Conservation (phyloP, 2,797 vertebrate genomes). For the Huso huso region DNA sequence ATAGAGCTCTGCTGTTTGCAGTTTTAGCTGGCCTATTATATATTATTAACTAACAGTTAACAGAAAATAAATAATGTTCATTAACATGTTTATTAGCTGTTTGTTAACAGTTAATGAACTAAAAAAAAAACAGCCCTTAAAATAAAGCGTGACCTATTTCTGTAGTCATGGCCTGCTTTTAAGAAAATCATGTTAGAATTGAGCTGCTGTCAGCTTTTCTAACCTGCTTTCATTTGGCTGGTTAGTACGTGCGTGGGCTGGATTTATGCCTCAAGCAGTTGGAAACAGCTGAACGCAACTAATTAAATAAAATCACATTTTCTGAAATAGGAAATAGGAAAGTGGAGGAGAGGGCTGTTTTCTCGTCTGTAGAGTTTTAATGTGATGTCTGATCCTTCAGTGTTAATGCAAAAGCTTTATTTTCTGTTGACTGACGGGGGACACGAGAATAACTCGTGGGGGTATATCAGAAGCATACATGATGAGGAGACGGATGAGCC, state of each 20-base stretch:
- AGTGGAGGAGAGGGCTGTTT: not conserved
- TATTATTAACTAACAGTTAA: too few relatives aligned
- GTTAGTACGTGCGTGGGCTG: not conserved
- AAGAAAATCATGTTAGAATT: not conserved
- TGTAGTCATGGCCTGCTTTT: not conserved
- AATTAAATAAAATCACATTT: constrained; percentile 13
- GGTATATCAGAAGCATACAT: not conserved
- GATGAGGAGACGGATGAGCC: not conserved
- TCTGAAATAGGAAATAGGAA: constrained; percentile 9
- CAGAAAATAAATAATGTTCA: too few relatives aligned
- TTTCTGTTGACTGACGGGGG: not conserved
- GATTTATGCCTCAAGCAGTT: not conserved
- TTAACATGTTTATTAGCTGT: too few relatives aligned
- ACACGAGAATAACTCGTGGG: not conserved
- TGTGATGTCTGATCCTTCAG: not conserved
- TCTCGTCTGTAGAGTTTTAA: not conserved
- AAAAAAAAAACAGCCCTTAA: too few relatives aligned
- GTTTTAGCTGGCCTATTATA: too few relatives aligned
- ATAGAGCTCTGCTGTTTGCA: too few relatives aligned
- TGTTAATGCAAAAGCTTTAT: constrained; percentile 1
- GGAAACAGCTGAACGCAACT: constrained; percentile 5
- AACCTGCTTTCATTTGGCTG: not conserved
- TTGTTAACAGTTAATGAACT: too few relatives aligned
- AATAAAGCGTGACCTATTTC: too few relatives aligned
- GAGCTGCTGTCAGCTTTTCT: constrained; percentile 2